Evolutionary conservation across 2,888 invertebrate genomes (phyloP).

Genomic region (Acheta domesticus): DNA sequence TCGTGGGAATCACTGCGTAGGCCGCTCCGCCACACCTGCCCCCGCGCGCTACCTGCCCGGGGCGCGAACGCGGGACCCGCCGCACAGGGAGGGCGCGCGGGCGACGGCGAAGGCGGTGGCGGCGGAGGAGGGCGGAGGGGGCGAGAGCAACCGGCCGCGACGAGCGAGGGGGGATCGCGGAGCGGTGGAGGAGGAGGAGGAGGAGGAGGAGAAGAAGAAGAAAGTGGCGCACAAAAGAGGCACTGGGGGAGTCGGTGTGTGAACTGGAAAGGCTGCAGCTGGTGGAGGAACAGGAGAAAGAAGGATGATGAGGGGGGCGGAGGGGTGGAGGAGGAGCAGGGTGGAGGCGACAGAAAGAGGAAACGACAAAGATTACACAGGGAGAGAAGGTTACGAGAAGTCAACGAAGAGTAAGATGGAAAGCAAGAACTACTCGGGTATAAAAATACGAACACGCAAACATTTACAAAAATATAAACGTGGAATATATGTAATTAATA

Average conservation of each 20-base stretch:
- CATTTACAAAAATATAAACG: too few species aligned
- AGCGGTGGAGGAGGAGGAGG: background rate
- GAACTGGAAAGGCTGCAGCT: background rate
- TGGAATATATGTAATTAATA: too few species aligned
- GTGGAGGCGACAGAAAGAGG: background rate
- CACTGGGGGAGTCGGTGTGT: background rate
- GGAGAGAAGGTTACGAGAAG: too few species aligned
- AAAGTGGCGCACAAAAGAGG: background rate
- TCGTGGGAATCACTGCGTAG: background rate
- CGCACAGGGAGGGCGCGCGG: background rate
- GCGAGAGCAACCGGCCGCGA: background rate
- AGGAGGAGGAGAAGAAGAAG: background rate
- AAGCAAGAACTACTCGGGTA: too few species aligned
- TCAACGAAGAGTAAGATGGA: too few species aligned
- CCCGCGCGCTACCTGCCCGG: constrained; percentile 5
- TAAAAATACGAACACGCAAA: too few species aligned
- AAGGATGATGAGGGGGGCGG: background rate
- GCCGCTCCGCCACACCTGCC: background rate
- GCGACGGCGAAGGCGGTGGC: background rate
- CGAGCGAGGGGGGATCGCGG: background rate
- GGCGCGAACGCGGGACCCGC: background rate
- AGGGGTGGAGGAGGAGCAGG: background rate
- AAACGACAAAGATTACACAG: too few species aligned
- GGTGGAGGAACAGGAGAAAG: background rate
- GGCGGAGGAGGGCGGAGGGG: background rate